These are phyloP conservation scores for Paelopatides confundens DNA, from an alignment of 53 echinoderm and acorn worm genomes.

Conservation along the genomic window DNA sequence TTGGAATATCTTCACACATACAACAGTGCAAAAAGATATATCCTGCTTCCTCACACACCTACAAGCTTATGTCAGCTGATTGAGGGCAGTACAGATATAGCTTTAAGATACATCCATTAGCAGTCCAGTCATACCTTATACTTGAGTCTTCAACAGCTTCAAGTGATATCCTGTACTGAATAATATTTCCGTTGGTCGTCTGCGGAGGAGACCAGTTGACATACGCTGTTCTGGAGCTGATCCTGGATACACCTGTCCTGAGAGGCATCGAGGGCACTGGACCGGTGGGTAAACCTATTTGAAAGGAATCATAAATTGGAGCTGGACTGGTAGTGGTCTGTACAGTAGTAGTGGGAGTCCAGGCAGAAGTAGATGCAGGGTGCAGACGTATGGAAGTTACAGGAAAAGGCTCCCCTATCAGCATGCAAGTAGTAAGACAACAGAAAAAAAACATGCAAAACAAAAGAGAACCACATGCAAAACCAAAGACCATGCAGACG, in stretches of 20 bases:
- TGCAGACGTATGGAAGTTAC: not conserved
- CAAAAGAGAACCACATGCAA: conserved; percentile 13
- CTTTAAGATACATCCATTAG: too few relatives aligned
- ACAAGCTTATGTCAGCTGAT: too few relatives aligned
- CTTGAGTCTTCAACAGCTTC: not conserved
- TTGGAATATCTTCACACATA: too few relatives aligned
- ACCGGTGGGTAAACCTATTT: conserved; percentile 49
- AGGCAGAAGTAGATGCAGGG: conserved; percentile 43
- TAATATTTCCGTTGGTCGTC: conserved; percentile 49
- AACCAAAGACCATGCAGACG: not conserved
- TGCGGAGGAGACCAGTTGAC: conserved; percentile 65
- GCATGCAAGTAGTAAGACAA: conserved; percentile 7
- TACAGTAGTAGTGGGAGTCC: conserved; percentile 43
- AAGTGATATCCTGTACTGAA: conserved; percentile 62
- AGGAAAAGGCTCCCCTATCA: conserved; percentile 65
- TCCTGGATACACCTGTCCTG: conserved; percentile 36
- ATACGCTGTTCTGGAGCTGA: conserved; percentile 57
- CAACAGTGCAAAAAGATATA: too few relatives aligned
- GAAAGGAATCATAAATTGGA: conserved; percentile 39
- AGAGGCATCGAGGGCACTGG: conserved; percentile 70
- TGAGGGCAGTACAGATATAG: too few relatives aligned
- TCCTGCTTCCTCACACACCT: too few relatives aligned
- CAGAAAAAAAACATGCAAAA: conserved; percentile 18
- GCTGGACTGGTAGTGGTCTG: conserved; percentile 45
- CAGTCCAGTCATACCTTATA: conserved; percentile 7